Conservation (phyloP, 2,797 vertebrate genomes). For the Danio choprae region DNA sequence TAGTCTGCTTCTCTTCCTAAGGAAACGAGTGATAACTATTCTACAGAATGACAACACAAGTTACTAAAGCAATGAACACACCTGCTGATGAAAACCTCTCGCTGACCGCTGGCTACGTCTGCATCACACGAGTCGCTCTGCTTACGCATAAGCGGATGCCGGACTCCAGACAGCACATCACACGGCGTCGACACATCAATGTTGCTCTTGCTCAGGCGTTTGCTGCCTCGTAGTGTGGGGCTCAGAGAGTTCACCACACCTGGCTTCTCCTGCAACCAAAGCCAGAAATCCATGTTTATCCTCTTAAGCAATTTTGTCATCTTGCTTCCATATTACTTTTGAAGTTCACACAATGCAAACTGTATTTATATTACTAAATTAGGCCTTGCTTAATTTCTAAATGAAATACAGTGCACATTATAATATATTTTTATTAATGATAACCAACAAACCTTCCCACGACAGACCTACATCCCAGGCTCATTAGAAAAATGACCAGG, state of each 20-base stretch:
- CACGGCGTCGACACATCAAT: constrained; percentile 84
- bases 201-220: constrained; percentile 88
- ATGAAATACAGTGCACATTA: neutral
- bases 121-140: constrained; percentile 85
- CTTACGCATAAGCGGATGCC: constrained; percentile 79
- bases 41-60: neutral
- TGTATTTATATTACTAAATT: neutral
- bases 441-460: too few species aligned
- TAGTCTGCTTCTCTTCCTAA: neutral
- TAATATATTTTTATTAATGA: too few species aligned
- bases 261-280: constrained; percentile 47
- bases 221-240: constrained; percentile 80
- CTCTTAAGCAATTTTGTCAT: neutral
- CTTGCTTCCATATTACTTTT: neutral
- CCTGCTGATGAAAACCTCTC: constrained; percentile 87
- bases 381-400: neutral
- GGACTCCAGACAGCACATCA: constrained; percentile 74
- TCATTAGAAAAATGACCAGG: too few species aligned
- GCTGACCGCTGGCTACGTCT: constrained; percentile 83
- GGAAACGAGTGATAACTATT: neutral
- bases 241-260: constrained; percentile 47
- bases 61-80: constrained; percentile 55
- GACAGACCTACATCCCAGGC: too few species aligned
- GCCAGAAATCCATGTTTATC: neutral
- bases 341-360: neutral